Conservation (phyloP, 2,113 vertebrate species). For the Elachura formosa region DNA sequence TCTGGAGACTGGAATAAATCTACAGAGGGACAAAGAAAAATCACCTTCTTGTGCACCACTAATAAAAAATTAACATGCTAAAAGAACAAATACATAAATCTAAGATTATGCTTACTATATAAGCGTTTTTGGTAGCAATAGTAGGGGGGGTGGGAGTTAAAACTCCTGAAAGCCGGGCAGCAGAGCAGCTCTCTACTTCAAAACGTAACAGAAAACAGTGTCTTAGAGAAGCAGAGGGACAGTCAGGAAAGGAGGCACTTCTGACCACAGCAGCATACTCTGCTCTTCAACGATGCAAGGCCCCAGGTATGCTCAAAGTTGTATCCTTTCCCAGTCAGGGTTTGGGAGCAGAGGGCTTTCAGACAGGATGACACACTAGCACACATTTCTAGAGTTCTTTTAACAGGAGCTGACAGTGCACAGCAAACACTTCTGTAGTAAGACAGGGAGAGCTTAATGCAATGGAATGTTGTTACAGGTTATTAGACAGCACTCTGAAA, state of each 20-base stretch:
- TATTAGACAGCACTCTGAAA: neutral
- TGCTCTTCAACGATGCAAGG: neutral
- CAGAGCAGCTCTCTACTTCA: neutral
- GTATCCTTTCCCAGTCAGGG: neutral
- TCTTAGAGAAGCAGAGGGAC: neutral
- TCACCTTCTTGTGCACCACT: neutral
- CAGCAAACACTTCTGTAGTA: neutral
- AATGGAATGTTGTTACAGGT: neutral
- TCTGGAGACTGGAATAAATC: neutral
- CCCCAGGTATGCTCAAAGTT: neutral
- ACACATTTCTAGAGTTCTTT: neutral
- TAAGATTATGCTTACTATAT: neutral
- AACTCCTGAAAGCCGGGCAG: neutral
- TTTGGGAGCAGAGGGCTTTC: neutral
- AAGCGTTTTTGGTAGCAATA: neutral
- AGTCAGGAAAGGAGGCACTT: neutral
- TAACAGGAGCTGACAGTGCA: neutral
- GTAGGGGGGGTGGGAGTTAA: neutral
- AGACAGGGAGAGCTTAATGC: neutral
- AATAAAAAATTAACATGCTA: neutral
- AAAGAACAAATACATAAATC: neutral
- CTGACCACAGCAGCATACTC: neutral
- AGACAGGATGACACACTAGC: conserved; percentile 28
- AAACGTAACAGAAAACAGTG: accelerated
- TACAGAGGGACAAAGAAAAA: neutral